A percentile compares a stretch with the other conserved stretches of the same genome.
phyloP scores from a whole-genome alignment of 2,113 vertebrate genomes.

The Lucifuga dentata region DNA sequence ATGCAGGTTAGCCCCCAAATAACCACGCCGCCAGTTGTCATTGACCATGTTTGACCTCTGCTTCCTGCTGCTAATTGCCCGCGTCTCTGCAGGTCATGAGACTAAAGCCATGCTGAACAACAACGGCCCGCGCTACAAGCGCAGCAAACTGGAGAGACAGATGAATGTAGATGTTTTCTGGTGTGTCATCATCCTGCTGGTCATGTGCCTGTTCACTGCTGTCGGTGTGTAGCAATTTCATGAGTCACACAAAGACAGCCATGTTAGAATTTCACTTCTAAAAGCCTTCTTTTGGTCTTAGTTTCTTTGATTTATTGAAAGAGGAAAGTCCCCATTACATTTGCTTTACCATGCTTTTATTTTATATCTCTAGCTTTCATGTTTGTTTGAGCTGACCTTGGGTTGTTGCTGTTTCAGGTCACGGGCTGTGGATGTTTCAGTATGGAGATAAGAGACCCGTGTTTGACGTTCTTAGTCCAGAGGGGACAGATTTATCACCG shows the following conservation, averaged over 20 bases:
- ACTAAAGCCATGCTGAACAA: slow-evolving; percentile 99
- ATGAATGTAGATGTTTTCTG: slow-evolving; percentile 97
- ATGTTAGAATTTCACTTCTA: not conserved
- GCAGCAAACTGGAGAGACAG: slow-evolving; percentile 95
- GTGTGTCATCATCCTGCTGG: slow-evolving; percentile 95
- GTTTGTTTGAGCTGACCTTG: slow-evolving; percentile 61
- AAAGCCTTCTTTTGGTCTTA: not conserved
- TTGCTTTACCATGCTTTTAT: slow-evolving; percentile 11
- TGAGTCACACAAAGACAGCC: not conserved
- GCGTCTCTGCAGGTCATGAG: slow-evolving; percentile 89
- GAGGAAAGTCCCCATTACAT: not conserved
- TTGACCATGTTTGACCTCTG: not conserved
- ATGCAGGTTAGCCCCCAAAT: slow-evolving; percentile 86
- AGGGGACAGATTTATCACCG: slow-evolving; percentile 90
- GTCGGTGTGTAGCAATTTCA: slow-evolving; percentile 85
- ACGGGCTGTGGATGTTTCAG: slow-evolving; percentile 92
- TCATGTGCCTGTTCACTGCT: slow-evolving; percentile 94
- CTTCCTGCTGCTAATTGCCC: not conserved
- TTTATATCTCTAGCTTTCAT: slow-evolving; percentile 21
- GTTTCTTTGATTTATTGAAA: not conserved
- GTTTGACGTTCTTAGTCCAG: slow-evolving; percentile 91
- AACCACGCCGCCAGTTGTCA: too few relatives aligned
- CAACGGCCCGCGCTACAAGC: slow-evolving; percentile 96
- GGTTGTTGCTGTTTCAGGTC: slow-evolving; percentile 82
- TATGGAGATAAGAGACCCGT: slow-evolving; percentile 90